Percentiles rank a stretch among this genome's conserved stretches.
Conservation (phyloP, 2,888 invertebrate genomes). For the Megaustenia siamemsis region DNA sequence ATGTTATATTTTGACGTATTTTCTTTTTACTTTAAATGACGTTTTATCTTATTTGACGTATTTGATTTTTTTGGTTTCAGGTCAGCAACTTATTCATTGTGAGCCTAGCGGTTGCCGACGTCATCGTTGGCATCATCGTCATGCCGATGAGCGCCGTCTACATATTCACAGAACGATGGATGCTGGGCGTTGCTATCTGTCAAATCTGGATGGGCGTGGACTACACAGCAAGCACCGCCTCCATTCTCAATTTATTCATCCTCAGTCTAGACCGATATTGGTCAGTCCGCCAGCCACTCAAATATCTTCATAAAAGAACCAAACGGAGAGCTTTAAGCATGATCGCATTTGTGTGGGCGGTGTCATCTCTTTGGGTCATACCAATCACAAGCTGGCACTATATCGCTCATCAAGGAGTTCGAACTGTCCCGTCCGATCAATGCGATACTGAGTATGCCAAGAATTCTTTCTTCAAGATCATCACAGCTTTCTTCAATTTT, state of each 20-base stretch:
- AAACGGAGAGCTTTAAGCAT: conserved; percentile 81
- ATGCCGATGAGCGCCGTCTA: conserved; percentile 82
- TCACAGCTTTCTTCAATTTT: conserved; percentile 82
- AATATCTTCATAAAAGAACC: conserved; percentile 81
- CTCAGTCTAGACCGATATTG: conserved; percentile 81
- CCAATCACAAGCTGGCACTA: conserved; percentile 82
- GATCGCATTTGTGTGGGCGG: conserved; percentile 82
- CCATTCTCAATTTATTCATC: conserved; percentile 83
- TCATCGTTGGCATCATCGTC: conserved; percentile 81
- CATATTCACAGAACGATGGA: conserved; percentile 80
- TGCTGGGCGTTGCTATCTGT: conserved; percentile 83
- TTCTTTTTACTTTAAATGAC: too few species aligned
- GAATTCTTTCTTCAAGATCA: conserved; percentile 81
- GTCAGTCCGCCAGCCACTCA: conserved; percentile 82
- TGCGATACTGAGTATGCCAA: conserved; percentile 82
- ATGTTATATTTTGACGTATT: too few species aligned
- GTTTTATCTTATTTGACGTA: too few species aligned
- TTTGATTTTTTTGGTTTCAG: conserved; percentile 69
- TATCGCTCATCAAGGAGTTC: conserved; percentile 75
- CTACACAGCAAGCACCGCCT: conserved; percentile 84
- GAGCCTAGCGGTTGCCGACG: conserved; percentile 82
- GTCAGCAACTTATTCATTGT: conserved; percentile 83
- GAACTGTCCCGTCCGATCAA: conserved; percentile 74
- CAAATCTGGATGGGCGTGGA: conserved; percentile 84
- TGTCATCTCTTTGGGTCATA: conserved; percentile 81